Evolutionary conservation across 2,113 vertebrate genomes (phyloP).

Genomic region (Aleadryas rufinucha): DNA sequence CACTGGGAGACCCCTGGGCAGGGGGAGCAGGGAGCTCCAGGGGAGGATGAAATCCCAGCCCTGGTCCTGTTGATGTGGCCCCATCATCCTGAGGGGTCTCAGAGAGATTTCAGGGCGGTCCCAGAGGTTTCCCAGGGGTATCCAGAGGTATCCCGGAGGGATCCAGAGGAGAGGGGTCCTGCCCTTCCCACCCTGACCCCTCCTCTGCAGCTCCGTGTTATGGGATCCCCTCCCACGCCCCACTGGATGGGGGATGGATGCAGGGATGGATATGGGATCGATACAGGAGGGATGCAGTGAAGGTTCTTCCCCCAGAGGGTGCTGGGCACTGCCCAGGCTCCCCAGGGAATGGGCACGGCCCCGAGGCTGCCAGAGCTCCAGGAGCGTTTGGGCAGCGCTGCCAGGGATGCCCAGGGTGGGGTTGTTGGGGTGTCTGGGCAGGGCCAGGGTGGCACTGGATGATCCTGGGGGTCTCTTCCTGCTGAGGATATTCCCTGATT

Average conservation of each 20-base stretch:
- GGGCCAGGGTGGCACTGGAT: neutral
- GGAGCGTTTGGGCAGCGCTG: accelerated
- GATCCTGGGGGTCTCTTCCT: neutral
- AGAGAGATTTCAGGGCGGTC: too few relatives aligned
- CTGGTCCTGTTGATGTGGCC: too few relatives aligned
- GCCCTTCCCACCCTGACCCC: too few relatives aligned
- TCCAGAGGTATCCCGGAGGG: too few relatives aligned
- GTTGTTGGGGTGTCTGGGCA: neutral
- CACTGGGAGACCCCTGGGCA: too few relatives aligned
- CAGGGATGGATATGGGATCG: neutral
- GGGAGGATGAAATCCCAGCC: too few relatives aligned
- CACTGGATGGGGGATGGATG: neutral
- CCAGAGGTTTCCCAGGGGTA: too few relatives aligned
- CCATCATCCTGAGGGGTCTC: too few relatives aligned
- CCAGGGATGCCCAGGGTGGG: neutral
- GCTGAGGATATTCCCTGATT: neutral
- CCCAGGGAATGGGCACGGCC: neutral
- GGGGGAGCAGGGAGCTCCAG: too few relatives aligned
- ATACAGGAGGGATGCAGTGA: accelerated
- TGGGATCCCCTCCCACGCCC: too few relatives aligned
- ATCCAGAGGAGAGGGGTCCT: too few relatives aligned
- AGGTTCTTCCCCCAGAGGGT: neutral
- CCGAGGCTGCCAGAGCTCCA: neutral
- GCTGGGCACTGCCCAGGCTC: neutral
- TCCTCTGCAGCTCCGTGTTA: too few relatives aligned